phyloP scores from a whole-genome alignment of 2,888 invertebrate genomes.

The Uloborus plumipes region DNA sequence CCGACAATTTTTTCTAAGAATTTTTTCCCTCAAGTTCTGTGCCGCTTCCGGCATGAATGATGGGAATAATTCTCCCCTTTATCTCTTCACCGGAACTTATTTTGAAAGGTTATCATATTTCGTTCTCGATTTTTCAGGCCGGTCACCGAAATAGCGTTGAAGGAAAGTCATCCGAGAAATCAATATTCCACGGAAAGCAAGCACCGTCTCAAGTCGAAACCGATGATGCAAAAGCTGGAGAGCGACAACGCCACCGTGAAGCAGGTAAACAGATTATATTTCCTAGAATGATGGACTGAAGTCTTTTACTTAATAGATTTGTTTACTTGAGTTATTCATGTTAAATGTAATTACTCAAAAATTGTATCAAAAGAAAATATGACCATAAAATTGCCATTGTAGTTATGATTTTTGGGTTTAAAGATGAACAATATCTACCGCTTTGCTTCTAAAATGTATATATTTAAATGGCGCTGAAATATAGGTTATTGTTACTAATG shows the following conservation, averaged over 20 bases:
- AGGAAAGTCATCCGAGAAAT: conserved; percentile 65
- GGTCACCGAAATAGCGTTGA: conserved; percentile 62
- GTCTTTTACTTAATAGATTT: not conserved
- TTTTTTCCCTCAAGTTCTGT: no score
- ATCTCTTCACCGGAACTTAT: no score
- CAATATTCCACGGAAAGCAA: conserved; percentile 65
- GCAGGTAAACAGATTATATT: conserved; percentile 68
- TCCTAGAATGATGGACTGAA: not conserved
- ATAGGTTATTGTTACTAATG: no score
- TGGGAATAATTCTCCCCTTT: no score
- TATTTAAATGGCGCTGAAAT: not conserved
- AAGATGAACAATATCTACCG: not conserved
- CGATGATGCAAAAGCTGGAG: conserved; percentile 66
- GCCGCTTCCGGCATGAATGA: no score
- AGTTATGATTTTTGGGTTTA: no score
- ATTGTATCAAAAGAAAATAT: no score
- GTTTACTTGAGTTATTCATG: not conserved
- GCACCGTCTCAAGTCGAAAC: conserved; percentile 61
- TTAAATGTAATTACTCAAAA: no score
- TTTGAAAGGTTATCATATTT: not conserved
- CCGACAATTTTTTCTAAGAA: no score
- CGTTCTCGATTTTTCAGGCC: conserved; percentile 41
- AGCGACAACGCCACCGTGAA: conserved; percentile 71
- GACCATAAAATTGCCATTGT: no score
- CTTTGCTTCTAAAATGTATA: not conserved